Evolutionary conservation across 2,113 vertebrate genomes (phyloP).

Genomic region (Coregonus clupeaformis): DNA sequence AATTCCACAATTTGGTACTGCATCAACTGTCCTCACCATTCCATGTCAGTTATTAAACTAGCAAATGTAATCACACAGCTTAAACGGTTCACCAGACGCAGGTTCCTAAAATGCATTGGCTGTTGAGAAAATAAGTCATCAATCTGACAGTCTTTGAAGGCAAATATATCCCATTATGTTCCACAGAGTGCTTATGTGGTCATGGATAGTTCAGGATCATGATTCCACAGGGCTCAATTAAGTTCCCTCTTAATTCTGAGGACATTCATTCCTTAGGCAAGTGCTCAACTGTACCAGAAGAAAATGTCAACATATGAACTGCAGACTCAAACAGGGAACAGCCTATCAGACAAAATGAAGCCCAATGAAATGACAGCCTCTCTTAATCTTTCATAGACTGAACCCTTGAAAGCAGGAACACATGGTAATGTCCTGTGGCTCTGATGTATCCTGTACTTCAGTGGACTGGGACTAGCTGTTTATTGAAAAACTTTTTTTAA

Average conservation of each 20-base stretch:
- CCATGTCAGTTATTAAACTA: no score
- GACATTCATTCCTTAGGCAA: slow-evolving; percentile 29
- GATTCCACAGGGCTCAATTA: slow-evolving; percentile 39
- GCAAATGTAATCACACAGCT: no score
- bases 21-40: not conserved
- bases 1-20: slow-evolving; percentile 37
- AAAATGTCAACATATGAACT: no score
- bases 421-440: no score
- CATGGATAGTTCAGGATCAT: slow-evolving; percentile 53
- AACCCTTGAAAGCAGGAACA: no score
- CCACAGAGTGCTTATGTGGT: slow-evolving; percentile 36
- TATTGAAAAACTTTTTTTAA: no score
- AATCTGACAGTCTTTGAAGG: slow-evolving; percentile 28
- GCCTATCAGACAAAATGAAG: no score
- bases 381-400: no score
- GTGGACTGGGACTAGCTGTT: no score
- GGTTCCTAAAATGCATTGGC: not conserved
- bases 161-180: slow-evolving; percentile 49
- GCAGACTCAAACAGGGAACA: no score
- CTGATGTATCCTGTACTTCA: no score
- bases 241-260: slow-evolving; percentile 39
- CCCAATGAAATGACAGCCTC: no score
- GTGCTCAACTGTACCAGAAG: not conserved
- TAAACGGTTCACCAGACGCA: slow-evolving; percentile 6
- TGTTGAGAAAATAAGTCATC: slow-evolving; percentile 24